Conservation (phyloP, 2,888 invertebrate genomes). For the Eupeodes luniger region DNA sequence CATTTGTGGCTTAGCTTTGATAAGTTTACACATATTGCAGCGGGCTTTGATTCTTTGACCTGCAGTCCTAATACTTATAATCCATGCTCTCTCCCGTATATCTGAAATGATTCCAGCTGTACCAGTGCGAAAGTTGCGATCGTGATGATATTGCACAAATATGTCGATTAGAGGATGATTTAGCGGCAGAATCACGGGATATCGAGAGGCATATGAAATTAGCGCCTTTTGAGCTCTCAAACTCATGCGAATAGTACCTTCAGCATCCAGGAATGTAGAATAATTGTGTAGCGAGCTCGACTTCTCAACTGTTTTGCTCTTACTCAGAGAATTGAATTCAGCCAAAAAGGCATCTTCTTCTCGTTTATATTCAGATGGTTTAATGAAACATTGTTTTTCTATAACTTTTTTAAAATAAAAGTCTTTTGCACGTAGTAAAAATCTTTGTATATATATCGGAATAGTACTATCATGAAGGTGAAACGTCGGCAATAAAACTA, state of each 20-base stretch:
- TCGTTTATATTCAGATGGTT: no score
- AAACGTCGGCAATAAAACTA: no score
- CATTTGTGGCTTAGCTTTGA: not conserved
- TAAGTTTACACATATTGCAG: not conserved
- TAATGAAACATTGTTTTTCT: no score
- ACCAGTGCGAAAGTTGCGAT: not conserved
- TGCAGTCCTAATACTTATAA: constrained; percentile 10
- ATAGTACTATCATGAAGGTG: no score
- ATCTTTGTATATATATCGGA: no score
- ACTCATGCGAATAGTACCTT: constrained; percentile 11
- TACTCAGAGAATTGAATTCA: no score
- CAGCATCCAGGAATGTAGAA: no score
- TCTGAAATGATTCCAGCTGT: not conserved
- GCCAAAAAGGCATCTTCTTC: no score
- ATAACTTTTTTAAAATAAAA: no score
- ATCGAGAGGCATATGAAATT: constrained; percentile 2
- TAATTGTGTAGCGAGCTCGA: no score
- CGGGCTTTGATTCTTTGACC: not conserved
- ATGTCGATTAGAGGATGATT: not conserved
- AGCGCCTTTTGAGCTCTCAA: constrained; percentile 5
- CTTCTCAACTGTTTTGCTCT: no score
- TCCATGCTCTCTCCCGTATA: constrained; percentile 9
- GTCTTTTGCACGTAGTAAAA: no score
- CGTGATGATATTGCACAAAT: not conserved
- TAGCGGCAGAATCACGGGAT: constrained; percentile 6